Evolutionary conservation across 2,888 invertebrate species (phyloP).

Genomic region (Andrena minutula): DNA sequence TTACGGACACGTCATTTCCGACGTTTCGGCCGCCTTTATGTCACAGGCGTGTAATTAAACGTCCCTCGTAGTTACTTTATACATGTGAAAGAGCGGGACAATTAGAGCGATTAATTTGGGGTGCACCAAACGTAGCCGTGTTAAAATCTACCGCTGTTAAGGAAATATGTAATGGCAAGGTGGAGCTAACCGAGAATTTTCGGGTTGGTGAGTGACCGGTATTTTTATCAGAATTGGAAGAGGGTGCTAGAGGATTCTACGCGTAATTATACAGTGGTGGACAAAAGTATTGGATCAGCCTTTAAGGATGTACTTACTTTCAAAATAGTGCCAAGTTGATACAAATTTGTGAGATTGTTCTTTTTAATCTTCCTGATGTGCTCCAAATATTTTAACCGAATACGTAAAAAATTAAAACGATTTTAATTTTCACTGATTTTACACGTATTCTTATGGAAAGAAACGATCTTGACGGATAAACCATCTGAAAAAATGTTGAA

Average conservation of each 20-base stretch:
- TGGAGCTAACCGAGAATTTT: neutral
- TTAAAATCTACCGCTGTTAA: constrained; percentile 22
- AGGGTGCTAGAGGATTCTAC: neutral
- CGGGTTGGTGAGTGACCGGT: neutral
- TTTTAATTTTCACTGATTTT: too few species aligned
- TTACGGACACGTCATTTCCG: constrained; percentile 44
- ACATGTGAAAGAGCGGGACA: constrained; percentile 36
- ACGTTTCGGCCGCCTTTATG: constrained; percentile 55
- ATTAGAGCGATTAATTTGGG: constrained; percentile 64
- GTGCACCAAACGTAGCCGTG: constrained; percentile 20
- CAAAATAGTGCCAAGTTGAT: too few species aligned
- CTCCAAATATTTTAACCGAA: too few species aligned
- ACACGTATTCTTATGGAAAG: too few species aligned
- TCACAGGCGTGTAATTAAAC: constrained; percentile 69
- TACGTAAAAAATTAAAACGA: too few species aligned
- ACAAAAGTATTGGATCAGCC: neutral
- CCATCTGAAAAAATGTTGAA: too few species aligned
- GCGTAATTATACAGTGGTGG: neutral
- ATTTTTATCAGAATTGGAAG: neutral
- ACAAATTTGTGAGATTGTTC: too few species aligned
- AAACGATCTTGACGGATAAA: too few species aligned
- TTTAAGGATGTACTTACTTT: too few species aligned
- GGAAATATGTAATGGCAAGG: neutral
- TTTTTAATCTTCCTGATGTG: too few species aligned
- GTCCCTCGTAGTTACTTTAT: constrained; percentile 30